phyloP scores from a whole-genome alignment of 2,113 vertebrate species.

The Cyanocitta stelleri region DNA sequence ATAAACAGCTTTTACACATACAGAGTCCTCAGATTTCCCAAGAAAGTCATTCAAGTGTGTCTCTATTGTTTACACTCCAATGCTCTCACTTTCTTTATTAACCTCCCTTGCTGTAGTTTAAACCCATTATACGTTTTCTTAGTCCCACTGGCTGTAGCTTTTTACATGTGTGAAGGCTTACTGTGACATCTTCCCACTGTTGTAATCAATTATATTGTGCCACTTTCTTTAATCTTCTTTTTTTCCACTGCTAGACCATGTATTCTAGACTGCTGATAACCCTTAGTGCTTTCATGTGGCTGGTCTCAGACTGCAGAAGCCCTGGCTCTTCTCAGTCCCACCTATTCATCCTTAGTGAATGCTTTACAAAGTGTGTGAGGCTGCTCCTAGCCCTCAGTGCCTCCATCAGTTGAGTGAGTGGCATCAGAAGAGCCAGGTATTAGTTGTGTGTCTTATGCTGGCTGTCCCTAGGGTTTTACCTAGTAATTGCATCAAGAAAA shows the following conservation, averaged over 20 bases:
- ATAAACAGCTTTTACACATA: not conserved
- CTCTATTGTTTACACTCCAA: not conserved
- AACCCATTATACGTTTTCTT: not conserved
- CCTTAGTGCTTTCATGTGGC: not conserved
- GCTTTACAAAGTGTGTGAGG: not conserved
- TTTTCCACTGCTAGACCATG: not conserved
- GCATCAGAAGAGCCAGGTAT: not conserved
- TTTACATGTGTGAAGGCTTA: not conserved
- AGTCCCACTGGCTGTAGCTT: not conserved
- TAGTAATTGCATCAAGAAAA: not conserved
- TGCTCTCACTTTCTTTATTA: not conserved
- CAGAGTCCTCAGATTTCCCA: not conserved
- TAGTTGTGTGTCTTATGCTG: not conserved
- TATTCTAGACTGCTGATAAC: not conserved
- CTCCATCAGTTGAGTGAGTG: not conserved
- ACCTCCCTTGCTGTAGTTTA: not conserved
- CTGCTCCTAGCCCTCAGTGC: not conserved
- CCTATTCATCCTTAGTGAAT: not conserved
- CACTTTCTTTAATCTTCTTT: not conserved
- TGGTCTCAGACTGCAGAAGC: accelerated
- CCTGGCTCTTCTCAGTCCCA: not conserved
- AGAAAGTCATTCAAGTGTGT: not conserved
- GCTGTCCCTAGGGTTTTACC: not conserved
- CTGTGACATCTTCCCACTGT: not conserved
- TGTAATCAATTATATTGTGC: not conserved